Base-by-base conservation (phyloP, 2,113 vertebrate species). In the Corythoichthys haematopterus region DNA sequence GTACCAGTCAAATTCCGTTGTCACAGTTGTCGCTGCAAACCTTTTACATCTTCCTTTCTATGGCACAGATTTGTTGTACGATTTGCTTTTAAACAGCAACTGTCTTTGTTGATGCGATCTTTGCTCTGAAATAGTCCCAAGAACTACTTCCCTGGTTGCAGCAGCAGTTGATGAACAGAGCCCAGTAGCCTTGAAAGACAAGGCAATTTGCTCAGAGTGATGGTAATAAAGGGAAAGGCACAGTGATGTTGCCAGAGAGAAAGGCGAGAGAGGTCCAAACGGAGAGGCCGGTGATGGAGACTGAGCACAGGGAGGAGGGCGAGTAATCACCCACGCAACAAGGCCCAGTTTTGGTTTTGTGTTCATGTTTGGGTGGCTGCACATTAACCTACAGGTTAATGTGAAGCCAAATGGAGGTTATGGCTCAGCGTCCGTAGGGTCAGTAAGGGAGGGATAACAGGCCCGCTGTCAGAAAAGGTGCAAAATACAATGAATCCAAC, bases 171-270 rank as follows among this genome's bases (percentile, higher is more conserved):
- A 84, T 72, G 82, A 88, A 69, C 80, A 77, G 84, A 77, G 74
- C 70, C 82, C 86, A 87, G 81, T 91, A 89, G 89, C 87, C 87
- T 88, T 85, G 85, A 92, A 91, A 90, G 87, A 90, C 86, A 89
- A 90, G 85, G 86, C 84, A 90, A 92, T 92, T 91, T 91, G 89
- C 85, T 84, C 78, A 76, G 77, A 82, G 74, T 84, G 71, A 81
- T 79, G 76, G 79, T 69, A 84, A 83, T 90, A 91, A 92, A 89
- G 89, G 90, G 87, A 89, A 90, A 83, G 87, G 84, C 87, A 86
- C 77, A 36, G 74, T 85, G 85, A 89, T 89, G 81, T 88, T 78
- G 79, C 76, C 73, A 51, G 55, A 71, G 59, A 70, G 75, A 58
- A 53, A 65, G 70, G 66, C 13, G 7, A 62, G 77, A 60, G 48